Conservation (phyloP, 2,888 invertebrate species). For the Watsonalla cultraria region DNA sequence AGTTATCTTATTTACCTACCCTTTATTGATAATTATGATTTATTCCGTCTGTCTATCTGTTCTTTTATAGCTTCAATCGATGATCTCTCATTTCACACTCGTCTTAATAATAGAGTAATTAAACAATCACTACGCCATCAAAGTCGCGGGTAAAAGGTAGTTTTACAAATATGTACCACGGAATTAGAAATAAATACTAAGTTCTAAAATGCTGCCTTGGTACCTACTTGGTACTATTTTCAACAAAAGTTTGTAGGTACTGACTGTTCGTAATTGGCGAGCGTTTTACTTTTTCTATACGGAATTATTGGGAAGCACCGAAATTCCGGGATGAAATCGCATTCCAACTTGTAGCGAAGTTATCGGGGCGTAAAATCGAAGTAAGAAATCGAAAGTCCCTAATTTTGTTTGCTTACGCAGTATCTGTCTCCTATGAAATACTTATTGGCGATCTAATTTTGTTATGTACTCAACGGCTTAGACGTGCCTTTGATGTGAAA, state of each 20-base stretch:
- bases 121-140: too few relatives aligned
- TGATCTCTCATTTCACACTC: too few relatives aligned
- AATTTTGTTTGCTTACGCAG: slow-evolving; percentile 1
- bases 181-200: too few relatives aligned
- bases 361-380: slow-evolving; percentile 1
- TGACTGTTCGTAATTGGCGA: neutral
- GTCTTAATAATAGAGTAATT: too few relatives aligned
- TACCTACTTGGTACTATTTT: too few relatives aligned
- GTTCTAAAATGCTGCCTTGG: too few relatives aligned
- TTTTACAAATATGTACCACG: too few relatives aligned
- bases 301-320: neutral
- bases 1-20: too few relatives aligned
- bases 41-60: too few relatives aligned
- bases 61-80: too few relatives aligned
- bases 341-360: neutral
- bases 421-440: neutral
- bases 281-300: neutral
- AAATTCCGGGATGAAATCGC: neutral
- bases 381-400: neutral
- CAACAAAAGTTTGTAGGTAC: neutral
- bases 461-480: neutral
- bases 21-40: too few relatives aligned
- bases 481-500: neutral
- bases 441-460: neutral
- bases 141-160: too few relatives aligned